A percentile compares a stretch with the other conserved stretches of the same genome.
Evolutionary conservation across 1,140 invertebrate species (phyloP).

Genomic region (silkworm (Bombyx mori)): ASM3026992v2 NC_085129.1:4176501-4177000

Average conservation of each 20-base stretch:
- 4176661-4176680: conserved; percentile 13
- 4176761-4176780: no score
- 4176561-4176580: conserved; percentile 18
- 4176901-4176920: no score
- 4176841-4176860: no score
- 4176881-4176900: no score
- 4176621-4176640: conserved; percentile 22
- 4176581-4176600: conserved; percentile 27
- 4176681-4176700: conserved; percentile 9
- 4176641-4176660: conserved; percentile 17
- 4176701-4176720: conserved; percentile 2
- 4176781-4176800: no score
- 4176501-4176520: conserved; percentile 17
- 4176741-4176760: neutral
- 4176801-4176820: no score
- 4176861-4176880: no score
- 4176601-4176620: conserved; percentile 25
- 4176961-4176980: no score
- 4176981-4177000: no score
- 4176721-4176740: neutral
- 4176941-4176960: no score
- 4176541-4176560: conserved; percentile 21
- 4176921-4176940: no score
- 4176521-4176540: conserved; percentile 16
- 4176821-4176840: no score